Base-by-base conservation (phyloP, 2,888 invertebrate genomes). In the Sceliomorpha sp. region DNA sequence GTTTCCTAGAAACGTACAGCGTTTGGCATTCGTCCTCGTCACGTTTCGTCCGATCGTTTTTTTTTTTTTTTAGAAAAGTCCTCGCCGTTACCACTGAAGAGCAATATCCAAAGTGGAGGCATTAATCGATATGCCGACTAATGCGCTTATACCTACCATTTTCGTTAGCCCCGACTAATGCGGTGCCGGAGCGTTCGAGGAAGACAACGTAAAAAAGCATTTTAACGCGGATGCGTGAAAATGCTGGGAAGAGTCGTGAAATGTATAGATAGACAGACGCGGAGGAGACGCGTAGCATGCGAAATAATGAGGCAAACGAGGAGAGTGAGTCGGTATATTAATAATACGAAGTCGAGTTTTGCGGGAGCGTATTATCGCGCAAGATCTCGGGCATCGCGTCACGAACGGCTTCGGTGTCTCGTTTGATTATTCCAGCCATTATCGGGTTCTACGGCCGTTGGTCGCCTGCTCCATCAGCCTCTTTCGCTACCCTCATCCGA, bases 381-480 rank as follows among this genome's bases (percentile, higher is more conserved):
- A n/a, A n/a, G n/a, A n/a, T n/a, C n/a, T n/a, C n/a, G n/a, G 20
- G 40, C 27, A 39, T 45, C 27, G 10, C 39, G 31, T 13, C 27
- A 34, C 53, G 55, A 31, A 50, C 44, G 44, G 56, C 40, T 48
- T 68, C 47, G 59, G 66, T 51, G 63, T 62, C 62, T 66, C 73
- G 76, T 70, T 72, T 66, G 74, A 75, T 79, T 77, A 79, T 77
- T 73, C 74, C 75, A 77, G 72, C 75, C 73, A 75, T 78, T 73
- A 74, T 76, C 73, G 67, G 56, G 36, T 69, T 42, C 29, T 20
- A 58, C 69, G 63, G 58, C 69, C 58, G 69, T 63, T 63, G 69
- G 62, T 45, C 62, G 62, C 60, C 63, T 66, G 67, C 76, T 64
- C 60, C 70, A 70, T 64, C 72, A 64, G 72, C 59, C 67, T 70